Evolutionary conservation across 2,888 invertebrate genomes (phyloP).

Genomic region (Eupeodes luniger): DNA sequence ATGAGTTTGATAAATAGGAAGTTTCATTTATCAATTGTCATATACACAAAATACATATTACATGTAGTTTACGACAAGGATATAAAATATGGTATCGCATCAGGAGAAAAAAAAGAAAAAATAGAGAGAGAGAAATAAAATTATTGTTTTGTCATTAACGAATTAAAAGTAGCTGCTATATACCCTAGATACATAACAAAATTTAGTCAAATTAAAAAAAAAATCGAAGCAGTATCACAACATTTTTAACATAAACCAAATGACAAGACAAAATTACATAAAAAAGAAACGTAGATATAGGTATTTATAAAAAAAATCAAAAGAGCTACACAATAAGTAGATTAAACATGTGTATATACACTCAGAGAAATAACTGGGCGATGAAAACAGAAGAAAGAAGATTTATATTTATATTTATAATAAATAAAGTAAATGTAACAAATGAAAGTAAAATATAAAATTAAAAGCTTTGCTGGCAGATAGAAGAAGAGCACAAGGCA

Average conservation of each 20-base stretch:
- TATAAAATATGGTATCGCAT: slow-evolving; percentile 63
- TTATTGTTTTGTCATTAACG: slow-evolving; percentile 31
- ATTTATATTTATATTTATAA: background rate
- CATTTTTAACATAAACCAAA: slow-evolving; percentile 56
- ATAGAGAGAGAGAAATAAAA: slow-evolving; percentile 41
- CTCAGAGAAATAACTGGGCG: slow-evolving; percentile 9
- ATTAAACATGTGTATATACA: slow-evolving; percentile 18
- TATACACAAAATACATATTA: slow-evolving; percentile 19
- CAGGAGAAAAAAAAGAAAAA: slow-evolving; percentile 40
- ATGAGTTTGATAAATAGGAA: background rate
- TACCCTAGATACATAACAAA: slow-evolving; percentile 49
- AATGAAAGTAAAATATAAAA: slow-evolving; percentile 12
- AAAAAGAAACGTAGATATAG: slow-evolving; percentile 32
- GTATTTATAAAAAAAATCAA: slow-evolving; percentile 26
- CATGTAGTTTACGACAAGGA: slow-evolving; percentile 29
- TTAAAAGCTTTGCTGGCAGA: slow-evolving; percentile 34
- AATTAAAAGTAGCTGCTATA: background rate
- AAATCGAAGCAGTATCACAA: slow-evolving; percentile 50
- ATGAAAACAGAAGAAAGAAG: slow-evolving; percentile 3
- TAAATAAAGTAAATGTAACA: background rate
- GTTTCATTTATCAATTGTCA: background rate
- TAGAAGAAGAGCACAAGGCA: slow-evolving; percentile 18
- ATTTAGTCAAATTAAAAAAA: slow-evolving; percentile 28
- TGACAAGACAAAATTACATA: slow-evolving; percentile 39
- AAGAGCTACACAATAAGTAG: background rate